Conservation (phyloP, 2,888 invertebrate genomes). For the Spodoptera exigua region DNA sequence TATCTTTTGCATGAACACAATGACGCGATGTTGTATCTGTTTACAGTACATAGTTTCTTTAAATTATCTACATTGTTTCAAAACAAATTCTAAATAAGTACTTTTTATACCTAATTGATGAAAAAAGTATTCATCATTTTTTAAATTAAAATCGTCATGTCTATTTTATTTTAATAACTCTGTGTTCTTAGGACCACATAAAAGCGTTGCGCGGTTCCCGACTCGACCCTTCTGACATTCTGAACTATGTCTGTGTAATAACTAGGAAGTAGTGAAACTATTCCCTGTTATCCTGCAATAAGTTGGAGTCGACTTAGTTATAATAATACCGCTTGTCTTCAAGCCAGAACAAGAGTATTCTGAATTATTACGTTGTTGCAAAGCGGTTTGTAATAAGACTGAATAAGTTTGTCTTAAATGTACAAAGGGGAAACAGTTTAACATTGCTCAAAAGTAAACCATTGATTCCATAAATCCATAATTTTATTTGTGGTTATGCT, state of each 20-base stretch:
- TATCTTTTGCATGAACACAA: slow-evolving; percentile 34
- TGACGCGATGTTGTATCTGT: slow-evolving; percentile 16
- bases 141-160: slow-evolving; percentile 5
- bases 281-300: slow-evolving; percentile 40
- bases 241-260: slow-evolving; percentile 43
- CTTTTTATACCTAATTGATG: too few relatives aligned
- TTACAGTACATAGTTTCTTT: slow-evolving; percentile 17
- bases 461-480: too few relatives aligned
- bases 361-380: slow-evolving; percentile 12
- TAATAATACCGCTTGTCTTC: slow-evolving; percentile 38
- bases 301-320: slow-evolving; percentile 45
- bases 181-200: slow-evolving; percentile 39
- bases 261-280: slow-evolving; percentile 43
- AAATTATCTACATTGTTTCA: slow-evolving; percentile 12
- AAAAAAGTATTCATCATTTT: too few relatives aligned
- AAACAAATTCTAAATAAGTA: background rate
- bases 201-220: slow-evolving; percentile 42
- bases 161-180: slow-evolving; percentile 31
- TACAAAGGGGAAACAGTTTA: background rate
- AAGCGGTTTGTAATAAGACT: background rate
- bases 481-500: too few relatives aligned
- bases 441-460: too few relatives aligned
- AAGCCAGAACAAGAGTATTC: slow-evolving; percentile 24
- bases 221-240: slow-evolving; percentile 48
- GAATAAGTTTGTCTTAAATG: background rate